Conservation (phyloP, 2,113 vertebrate genomes). For the Amblyopsis rosae region DNA sequence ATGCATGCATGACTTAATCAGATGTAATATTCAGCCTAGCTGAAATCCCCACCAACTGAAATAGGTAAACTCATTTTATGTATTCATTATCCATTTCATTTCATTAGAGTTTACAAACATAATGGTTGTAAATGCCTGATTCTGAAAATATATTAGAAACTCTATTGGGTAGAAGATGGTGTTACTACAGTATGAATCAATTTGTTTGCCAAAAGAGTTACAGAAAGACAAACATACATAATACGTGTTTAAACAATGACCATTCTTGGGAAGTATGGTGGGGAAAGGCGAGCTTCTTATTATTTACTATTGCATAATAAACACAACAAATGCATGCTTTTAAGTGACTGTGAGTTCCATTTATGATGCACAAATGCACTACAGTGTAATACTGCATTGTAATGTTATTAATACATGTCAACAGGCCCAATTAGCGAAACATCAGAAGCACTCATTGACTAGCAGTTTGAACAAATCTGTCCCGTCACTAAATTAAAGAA, state of each 20-base stretch:
- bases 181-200: too few relatives aligned
- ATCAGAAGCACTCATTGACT: conserved; percentile 19
- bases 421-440: conserved; percentile 38
- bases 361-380: conserved; percentile 52
- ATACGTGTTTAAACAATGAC: conserved; percentile 22
- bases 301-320: conserved; percentile 45
- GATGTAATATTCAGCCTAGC: conserved; percentile 13
- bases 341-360: conserved; percentile 50
- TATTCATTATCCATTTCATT: neutral
- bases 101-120: conserved; percentile 10
- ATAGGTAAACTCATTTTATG: conserved; percentile 47
- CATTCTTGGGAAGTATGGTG: conserved; percentile 1
- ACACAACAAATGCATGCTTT: conserved; percentile 62
- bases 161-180: too few relatives aligned
- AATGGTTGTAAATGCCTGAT: conserved; percentile 19
- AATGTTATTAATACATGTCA: conserved; percentile 52
- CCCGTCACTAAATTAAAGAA: conserved; percentile 36
- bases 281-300: conserved; percentile 29
- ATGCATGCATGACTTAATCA: conserved; percentile 67
- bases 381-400: conserved; percentile 37
- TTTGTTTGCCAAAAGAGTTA: too few relatives aligned
- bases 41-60: conserved; percentile 22
- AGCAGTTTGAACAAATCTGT: conserved; percentile 3
- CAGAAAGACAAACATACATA: conserved; percentile 21
- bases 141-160: conserved; percentile 6